These are phyloP conservation scores for Nasonia giraulti DNA, from an alignment of 1,140 invertebrate genomes.

Conservation along the genomic window DNA sequence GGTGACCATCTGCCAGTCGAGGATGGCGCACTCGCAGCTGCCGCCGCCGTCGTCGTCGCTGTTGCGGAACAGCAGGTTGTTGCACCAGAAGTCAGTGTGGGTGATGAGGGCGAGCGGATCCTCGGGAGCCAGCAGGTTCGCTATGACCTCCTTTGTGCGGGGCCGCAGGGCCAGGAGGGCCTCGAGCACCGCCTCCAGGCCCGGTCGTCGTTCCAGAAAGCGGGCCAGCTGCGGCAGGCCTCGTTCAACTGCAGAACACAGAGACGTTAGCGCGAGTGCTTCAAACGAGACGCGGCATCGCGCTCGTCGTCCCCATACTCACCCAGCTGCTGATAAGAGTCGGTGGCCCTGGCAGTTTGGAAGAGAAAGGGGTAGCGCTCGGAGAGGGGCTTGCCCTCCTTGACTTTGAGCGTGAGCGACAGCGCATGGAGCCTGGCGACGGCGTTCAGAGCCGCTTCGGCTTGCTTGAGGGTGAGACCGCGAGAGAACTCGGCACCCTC, in stretches of 20 bases:
- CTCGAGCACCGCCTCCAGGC: slow-evolving; percentile 75
- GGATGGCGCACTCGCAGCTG: slow-evolving; percentile 77
- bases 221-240: slow-evolving; percentile 82
- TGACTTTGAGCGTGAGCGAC: slow-evolving; percentile 80
- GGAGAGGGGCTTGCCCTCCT: slow-evolving; percentile 77
- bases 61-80: slow-evolving; percentile 83
- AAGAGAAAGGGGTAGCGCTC: slow-evolving; percentile 85
- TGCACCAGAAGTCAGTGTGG: slow-evolving; percentile 89
- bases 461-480: slow-evolving; percentile 80
- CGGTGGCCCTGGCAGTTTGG: slow-evolving; percentile 83
- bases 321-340: slow-evolving; percentile 83
- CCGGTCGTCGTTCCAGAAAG: slow-evolving; percentile 80
- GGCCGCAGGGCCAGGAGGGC: slow-evolving; percentile 75
- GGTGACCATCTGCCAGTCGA: slow-evolving; percentile 91
- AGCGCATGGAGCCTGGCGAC: slow-evolving; percentile 83
- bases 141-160: slow-evolving; percentile 78
- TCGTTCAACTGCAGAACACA: slow-evolving; percentile 75
- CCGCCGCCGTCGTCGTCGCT: slow-evolving; percentile 71
- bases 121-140: slow-evolving; percentile 78
- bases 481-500: slow-evolving; percentile 79
- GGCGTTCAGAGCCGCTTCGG: slow-evolving; percentile 79
- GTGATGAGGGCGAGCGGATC: slow-evolving; percentile 83
- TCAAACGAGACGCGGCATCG: not conserved
- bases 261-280: not conserved
- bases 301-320: not conserved